These are phyloP conservation scores for Tyto alba DNA, from an alignment of 2,113 vertebrate species.

Conservation along the genomic window DNA sequence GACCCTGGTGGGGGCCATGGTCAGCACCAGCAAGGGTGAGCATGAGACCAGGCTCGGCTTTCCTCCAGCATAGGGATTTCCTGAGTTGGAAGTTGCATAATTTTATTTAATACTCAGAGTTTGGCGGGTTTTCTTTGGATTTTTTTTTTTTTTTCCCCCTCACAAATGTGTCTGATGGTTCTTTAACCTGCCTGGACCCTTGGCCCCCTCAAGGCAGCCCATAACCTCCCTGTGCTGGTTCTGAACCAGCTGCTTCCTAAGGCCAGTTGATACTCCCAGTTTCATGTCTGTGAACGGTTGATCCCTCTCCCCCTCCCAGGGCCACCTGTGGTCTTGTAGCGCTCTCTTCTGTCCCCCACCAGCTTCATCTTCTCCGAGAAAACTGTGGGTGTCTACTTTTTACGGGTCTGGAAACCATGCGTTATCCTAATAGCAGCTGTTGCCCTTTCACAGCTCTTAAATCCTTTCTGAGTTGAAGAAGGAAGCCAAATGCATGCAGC, in stretches of 20 bases:
- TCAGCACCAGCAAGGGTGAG: neutral
- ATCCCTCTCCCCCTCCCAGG: neutral
- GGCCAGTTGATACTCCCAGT: neutral
- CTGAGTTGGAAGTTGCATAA: neutral
- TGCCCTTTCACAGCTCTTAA: neutral
- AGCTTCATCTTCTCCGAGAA: neutral
- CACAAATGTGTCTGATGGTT: neutral
- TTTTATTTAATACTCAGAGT: neutral
- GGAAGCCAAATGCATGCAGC: neutral
- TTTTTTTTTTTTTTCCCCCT: neutral
- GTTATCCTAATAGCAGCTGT: neutral
- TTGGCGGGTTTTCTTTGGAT: accelerated
- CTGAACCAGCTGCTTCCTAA: neutral
- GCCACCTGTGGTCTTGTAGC: neutral
- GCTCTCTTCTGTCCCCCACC: neutral
- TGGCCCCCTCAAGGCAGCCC: accelerated
- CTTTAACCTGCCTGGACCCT: neutral
- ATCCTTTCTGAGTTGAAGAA: neutral
- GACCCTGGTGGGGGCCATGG: neutral
- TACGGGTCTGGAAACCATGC: neutral
- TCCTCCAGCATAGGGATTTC: neutral
- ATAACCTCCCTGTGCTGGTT: neutral
- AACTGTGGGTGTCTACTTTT: neutral
- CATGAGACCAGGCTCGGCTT: neutral
- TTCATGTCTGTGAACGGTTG: neutral